These are phyloP conservation scores for Paguma larvata DNA, from an alignment of 2,797 vertebrate species.

Conservation along the genomic window DNA sequence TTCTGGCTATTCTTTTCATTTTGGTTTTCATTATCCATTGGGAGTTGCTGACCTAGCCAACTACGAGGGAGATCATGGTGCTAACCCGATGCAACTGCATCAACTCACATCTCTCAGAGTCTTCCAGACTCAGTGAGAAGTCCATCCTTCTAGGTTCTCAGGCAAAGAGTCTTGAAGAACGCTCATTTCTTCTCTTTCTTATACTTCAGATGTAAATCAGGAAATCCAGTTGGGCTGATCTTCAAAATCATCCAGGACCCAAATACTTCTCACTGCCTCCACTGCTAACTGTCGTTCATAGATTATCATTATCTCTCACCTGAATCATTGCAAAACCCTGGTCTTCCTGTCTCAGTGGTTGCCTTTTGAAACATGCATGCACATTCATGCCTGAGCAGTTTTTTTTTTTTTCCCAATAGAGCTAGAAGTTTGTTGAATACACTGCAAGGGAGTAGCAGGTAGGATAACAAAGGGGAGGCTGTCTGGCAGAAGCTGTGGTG, in stretches of 20 bases:
- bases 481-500: neutral
- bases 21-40: neutral
- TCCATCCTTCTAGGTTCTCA: neutral
- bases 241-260: neutral
- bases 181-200: neutral
- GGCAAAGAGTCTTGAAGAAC: neutral
- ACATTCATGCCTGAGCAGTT: no score
- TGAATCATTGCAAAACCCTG: neutral
- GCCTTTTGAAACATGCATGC: neutral
- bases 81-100: no score
- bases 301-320: neutral
- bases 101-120: neutral
- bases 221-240: neutral
- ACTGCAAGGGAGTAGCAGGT: no score
- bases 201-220: neutral
- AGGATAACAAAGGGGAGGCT: neutral
- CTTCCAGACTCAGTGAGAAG: neutral
- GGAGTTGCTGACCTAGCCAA: neutral
- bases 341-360: neutral
- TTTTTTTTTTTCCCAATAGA: neutral
- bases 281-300: neutral
- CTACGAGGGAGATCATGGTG: neutral
- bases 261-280: neutral
- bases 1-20: neutral
- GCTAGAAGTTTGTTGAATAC: neutral